phyloP scores from a whole-genome alignment of 1,140 invertebrate species.

The Drosophila neocordata region DNA sequence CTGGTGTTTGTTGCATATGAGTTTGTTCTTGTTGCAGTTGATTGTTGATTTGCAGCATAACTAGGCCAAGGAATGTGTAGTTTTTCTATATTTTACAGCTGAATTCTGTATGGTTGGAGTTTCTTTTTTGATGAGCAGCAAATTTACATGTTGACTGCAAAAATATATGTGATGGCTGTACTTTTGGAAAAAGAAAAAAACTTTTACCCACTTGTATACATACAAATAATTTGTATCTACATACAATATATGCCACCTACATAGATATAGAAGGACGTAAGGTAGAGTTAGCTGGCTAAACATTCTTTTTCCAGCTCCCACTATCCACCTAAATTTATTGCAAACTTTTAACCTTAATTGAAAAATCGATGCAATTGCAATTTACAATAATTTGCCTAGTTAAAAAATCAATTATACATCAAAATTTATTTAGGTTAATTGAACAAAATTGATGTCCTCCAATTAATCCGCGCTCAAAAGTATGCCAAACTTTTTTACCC shows the following conservation, averaged over 20 bases:
- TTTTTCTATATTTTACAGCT: too few species aligned
- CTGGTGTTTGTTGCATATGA: constrained; percentile 25
- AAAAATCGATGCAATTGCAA: constrained; percentile 34
- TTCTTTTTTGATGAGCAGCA: neutral
- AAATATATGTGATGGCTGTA: constrained; percentile 1
- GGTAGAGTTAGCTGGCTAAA: neutral
- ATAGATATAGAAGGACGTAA: neutral
- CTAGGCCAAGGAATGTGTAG: constrained; percentile 9
- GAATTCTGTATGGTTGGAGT: neutral
- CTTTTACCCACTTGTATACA: constrained; percentile 13
- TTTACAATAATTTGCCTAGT: constrained; percentile 13
- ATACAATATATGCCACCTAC: neutral
- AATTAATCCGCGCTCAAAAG: constrained; percentile 25
- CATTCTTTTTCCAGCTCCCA: neutral
- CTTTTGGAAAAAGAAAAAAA: neutral
- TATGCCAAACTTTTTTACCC: constrained; percentile 29
- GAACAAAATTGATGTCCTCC: neutral
- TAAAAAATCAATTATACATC: neutral
- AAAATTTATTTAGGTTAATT: constrained; percentile 32
- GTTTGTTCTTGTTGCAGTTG: constrained; percentile 11
- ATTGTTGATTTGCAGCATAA: constrained; percentile 32
- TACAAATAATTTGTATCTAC: constrained; percentile 9
- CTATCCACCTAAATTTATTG: neutral
- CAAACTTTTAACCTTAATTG: neutral
- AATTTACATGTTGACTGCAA: constrained; percentile 16